Evolutionary conservation across 1,140 invertebrate species (phyloP).

Genomic region (Calliphora vicina): DNA sequence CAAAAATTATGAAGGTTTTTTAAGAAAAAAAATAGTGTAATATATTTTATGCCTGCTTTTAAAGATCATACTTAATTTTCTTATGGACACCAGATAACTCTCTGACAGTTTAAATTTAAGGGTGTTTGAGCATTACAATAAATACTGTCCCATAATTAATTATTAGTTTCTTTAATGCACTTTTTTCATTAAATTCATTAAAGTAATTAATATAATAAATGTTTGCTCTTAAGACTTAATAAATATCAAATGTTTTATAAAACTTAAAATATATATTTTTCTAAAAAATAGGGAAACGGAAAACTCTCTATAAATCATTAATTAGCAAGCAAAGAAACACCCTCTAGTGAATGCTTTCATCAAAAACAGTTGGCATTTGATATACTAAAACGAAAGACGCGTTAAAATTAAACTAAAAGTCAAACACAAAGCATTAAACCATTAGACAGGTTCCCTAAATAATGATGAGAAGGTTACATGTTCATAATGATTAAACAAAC

Average conservation of each 20-base stretch:
- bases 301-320: background rate
- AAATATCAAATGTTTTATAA: background rate
- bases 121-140: no score
- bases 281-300: background rate
- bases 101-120: no score
- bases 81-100: no score
- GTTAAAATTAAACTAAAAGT: background rate
- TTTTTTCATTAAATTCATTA: conserved; percentile 8
- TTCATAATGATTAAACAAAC: background rate
- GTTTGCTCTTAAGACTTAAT: background rate
- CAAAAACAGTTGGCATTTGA: conserved; percentile 25
- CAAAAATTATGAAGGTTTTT: no score
- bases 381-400: no score
- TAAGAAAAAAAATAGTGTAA: no score
- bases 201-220: conserved; percentile 17
- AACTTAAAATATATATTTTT: conserved; percentile 4
- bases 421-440: background rate
- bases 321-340: background rate
- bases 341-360: conserved; percentile 22
- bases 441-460: background rate
- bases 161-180: background rate
- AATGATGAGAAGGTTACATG: background rate
- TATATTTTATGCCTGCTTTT: no score
- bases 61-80: no score
- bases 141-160: no score